phyloP scores from a whole-genome alignment of 1,140 invertebrate genomes.

The Phenacoccus solenopsis region DNA sequence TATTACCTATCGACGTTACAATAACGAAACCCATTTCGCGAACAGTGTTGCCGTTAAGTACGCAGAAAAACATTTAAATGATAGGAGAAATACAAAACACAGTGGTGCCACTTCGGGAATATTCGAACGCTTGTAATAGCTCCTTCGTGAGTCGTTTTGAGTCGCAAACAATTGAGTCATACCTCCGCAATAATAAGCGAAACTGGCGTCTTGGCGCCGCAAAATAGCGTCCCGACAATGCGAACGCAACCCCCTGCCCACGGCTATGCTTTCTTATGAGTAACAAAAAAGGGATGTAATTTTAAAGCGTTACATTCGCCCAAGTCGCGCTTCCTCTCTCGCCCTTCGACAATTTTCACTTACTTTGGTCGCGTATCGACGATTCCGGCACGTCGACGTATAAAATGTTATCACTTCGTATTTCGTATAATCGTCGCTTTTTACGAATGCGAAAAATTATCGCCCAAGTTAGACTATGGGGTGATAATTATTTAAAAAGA shows the following conservation, averaged over 20 bases:
- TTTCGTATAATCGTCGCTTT: neutral
- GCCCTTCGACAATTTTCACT: neutral
- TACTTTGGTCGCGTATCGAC: neutral
- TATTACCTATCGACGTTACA: conserved; percentile 8
- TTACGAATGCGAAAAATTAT: neutral
- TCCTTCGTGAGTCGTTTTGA: conserved; percentile 13
- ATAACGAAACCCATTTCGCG: neutral
- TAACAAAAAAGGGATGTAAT: conserved; percentile 9
- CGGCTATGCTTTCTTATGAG: neutral
- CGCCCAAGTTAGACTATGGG: too few species aligned
- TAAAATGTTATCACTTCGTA: neutral
- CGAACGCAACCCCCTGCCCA: neutral
- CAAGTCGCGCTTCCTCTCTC: neutral
- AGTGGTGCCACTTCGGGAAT: conserved; percentile 14
- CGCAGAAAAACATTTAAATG: conserved; percentile 9
- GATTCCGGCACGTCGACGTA: neutral
- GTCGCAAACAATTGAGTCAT: conserved; percentile 16
- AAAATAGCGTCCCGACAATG: conserved; percentile 8
- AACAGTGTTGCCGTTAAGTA: conserved; percentile 11
- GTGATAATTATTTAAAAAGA: too few species aligned
- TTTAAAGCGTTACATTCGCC: conserved; percentile 7
- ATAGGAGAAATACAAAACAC: neutral
- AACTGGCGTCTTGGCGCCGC: conserved; percentile 14
- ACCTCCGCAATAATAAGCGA: conserved; percentile 9
- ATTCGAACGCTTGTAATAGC: conserved; percentile 7